These are phyloP conservation scores for Drosophila subquinaria DNA, from an alignment of 2,888 invertebrate species.

Conservation along the genomic window DNA sequence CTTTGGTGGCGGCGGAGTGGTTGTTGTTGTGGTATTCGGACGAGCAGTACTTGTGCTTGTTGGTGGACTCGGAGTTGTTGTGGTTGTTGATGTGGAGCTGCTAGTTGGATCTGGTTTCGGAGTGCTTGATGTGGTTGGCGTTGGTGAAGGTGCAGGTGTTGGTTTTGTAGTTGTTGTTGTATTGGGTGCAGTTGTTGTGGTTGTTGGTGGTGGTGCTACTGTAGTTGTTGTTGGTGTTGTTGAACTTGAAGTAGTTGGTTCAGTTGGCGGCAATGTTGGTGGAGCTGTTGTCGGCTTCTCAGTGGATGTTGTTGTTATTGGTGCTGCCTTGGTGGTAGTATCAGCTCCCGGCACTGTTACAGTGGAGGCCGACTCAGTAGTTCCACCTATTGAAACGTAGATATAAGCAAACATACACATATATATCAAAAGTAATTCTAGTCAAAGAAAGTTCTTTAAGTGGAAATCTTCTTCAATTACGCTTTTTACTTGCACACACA, in stretches of 20 bases:
- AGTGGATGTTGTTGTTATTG: conserved; percentile 20
- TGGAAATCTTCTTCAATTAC: conserved; percentile 50
- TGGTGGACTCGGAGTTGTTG: conserved; percentile 35
- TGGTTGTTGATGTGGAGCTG: conserved; percentile 33
- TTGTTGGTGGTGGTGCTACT: conserved; percentile 5
- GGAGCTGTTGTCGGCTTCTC: conserved; percentile 5
- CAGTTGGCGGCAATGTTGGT: conserved; percentile 29
- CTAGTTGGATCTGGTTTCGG: conserved; percentile 29
- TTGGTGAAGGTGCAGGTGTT: conserved; percentile 36
- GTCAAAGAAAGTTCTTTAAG: conserved; percentile 39
- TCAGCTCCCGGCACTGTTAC: conserved; percentile 22
- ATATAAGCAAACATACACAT: conserved; percentile 4
- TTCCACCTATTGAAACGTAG: background rate
- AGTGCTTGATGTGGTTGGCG: conserved; percentile 44
- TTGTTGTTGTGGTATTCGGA: conserved; percentile 50
- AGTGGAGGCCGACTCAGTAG: conserved; percentile 19
- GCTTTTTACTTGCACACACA: conserved; percentile 13
- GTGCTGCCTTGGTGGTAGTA: conserved; percentile 14
- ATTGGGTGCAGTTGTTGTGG: conserved; percentile 18
- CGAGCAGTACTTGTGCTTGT: conserved; percentile 31
- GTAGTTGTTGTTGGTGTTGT: conserved; percentile 28
- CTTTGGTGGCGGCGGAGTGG: conserved; percentile 61
- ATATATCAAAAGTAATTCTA: conserved; percentile 18
- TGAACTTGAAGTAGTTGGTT: conserved; percentile 19
- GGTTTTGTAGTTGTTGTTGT: conserved; percentile 31